These are phyloP conservation scores for Fistularia tabacaria DNA, from an alignment of 2,797 vertebrate genomes.

Conservation along the genomic window DNA sequence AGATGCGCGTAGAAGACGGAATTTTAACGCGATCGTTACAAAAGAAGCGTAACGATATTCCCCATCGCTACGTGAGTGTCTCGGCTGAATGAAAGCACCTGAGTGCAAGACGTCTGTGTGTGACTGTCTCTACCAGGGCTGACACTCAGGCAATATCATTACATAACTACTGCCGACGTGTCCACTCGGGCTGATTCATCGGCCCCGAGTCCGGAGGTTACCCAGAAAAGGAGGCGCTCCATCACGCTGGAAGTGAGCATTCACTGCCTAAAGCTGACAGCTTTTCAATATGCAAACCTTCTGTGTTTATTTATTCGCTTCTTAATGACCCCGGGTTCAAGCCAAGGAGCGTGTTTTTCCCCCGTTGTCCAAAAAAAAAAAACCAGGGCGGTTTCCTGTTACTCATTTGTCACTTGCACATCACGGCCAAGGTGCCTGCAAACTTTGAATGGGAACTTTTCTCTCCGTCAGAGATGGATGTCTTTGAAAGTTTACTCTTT, in stretches of 20 bases:
- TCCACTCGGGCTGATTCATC: conserved; percentile 72
- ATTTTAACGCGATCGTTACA: too few species aligned
- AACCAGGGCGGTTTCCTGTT: conserved; percentile 45
- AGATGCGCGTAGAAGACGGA: too few species aligned
- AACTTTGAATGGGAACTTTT: conserved; percentile 57
- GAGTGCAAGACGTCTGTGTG: conserved; percentile 10
- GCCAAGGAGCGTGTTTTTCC: conserved; percentile 45
- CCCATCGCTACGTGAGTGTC: too few species aligned
- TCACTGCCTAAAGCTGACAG: conserved; percentile 63
- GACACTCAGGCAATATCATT: conserved; percentile 70
- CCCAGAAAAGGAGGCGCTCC: conserved; percentile 70
- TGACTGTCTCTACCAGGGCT: conserved; percentile 31
- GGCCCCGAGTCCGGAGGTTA: conserved; percentile 41
- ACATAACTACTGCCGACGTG: conserved; percentile 76
- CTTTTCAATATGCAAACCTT: conserved; percentile 76
- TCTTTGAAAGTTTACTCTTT: conserved; percentile 69
- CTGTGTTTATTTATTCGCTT: conserved; percentile 73
- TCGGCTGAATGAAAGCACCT: conserved; percentile 7
- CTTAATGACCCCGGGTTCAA: conserved; percentile 62
- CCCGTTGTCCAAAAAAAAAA: conserved; percentile 23
- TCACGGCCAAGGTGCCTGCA: conserved; percentile 51
- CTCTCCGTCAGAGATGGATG: conserved; percentile 59
- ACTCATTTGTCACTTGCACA: conserved; percentile 62
- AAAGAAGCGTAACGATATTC: too few species aligned
- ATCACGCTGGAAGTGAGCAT: conserved; percentile 68